phyloP scores from a whole-genome alignment of 2,797 vertebrate genomes.

The Hoplostethus atlanticus region DNA sequence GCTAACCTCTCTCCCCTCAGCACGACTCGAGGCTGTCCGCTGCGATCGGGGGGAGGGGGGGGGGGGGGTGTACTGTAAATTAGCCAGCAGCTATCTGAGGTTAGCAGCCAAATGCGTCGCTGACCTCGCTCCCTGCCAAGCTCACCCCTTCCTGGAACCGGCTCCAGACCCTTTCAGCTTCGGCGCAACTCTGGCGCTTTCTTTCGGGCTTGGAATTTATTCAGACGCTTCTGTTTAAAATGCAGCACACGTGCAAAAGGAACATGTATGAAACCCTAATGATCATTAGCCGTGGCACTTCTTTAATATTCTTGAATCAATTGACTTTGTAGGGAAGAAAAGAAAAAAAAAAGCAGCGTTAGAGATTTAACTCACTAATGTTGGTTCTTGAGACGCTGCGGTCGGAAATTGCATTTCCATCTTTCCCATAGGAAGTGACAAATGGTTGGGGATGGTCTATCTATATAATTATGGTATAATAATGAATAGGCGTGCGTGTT shows the following conservation, averaged over 20 bases:
- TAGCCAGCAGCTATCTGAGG: slow-evolving; percentile 79
- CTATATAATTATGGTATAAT: slow-evolving; percentile 56
- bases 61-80: slow-evolving; percentile 76
- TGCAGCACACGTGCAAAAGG: background rate
- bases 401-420: slow-evolving; percentile 60
- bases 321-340: slow-evolving; percentile 47
- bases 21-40: slow-evolving; percentile 64
- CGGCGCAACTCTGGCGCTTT: slow-evolving; percentile 36
- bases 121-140: slow-evolving; percentile 70
- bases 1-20: slow-evolving; percentile 70
- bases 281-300: slow-evolving; percentile 47
- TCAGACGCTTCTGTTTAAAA: slow-evolving; percentile 13
- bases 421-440: slow-evolving; percentile 28
- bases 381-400: slow-evolving; percentile 44
- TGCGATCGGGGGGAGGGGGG: slow-evolving; percentile 59
- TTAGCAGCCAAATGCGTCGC: slow-evolving; percentile 75
- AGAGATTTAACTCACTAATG: slow-evolving; percentile 52
- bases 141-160: slow-evolving; percentile 41
- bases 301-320: slow-evolving; percentile 62
- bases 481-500: slow-evolving; percentile 52
- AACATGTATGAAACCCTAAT: slow-evolving; percentile 29
- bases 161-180: slow-evolving; percentile 2
- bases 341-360: slow-evolving; percentile 14
- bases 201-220: slow-evolving; percentile 10
- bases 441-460: slow-evolving; percentile 51